phyloP scores from a whole-genome alignment of 2,797 vertebrate species.

The Clarias platycephalus region DNA sequence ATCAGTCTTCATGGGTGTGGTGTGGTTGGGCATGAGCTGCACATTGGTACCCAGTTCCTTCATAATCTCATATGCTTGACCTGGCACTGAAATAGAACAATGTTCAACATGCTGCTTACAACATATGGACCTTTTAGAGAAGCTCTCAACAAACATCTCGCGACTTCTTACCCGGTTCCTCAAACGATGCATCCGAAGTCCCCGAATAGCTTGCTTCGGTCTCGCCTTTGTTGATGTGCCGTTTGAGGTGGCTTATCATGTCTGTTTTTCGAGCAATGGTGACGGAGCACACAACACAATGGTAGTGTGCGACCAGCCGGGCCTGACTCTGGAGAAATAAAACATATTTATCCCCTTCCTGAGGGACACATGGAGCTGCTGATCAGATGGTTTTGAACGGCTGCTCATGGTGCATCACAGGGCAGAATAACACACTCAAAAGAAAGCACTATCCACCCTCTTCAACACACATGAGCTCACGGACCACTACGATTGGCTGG shows the following conservation, averaged over 20 bases:
- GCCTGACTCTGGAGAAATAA: conserved; percentile 68
- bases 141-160: background rate
- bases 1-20: conserved; percentile 90
- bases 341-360: background rate
- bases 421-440: background rate
- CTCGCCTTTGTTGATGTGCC: conserved; percentile 93
- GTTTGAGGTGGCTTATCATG: conserved; percentile 92
- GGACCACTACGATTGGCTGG: background rate
- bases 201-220: conserved; percentile 83
- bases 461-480: background rate
- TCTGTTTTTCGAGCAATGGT: conserved; percentile 90
- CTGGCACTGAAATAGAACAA: conserved; percentile 62
- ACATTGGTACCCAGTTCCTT: conserved; percentile 91
- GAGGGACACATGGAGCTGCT: background rate
- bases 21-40: conserved; percentile 91
- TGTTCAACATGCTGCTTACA: background rate
- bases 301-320: conserved; percentile 89
- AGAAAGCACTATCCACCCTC: background rate
- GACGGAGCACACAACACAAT: conserved; percentile 93
- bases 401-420: background rate
- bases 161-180: conserved; percentile 65
- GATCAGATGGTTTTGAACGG: background rate
- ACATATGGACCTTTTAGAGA: background rate
- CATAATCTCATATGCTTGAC: conserved; percentile 81
- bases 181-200: conserved; percentile 65